Evolutionary conservation across 2,888 invertebrate genomes (phyloP).

Genomic region (Cartodere bifasciata): DNA sequence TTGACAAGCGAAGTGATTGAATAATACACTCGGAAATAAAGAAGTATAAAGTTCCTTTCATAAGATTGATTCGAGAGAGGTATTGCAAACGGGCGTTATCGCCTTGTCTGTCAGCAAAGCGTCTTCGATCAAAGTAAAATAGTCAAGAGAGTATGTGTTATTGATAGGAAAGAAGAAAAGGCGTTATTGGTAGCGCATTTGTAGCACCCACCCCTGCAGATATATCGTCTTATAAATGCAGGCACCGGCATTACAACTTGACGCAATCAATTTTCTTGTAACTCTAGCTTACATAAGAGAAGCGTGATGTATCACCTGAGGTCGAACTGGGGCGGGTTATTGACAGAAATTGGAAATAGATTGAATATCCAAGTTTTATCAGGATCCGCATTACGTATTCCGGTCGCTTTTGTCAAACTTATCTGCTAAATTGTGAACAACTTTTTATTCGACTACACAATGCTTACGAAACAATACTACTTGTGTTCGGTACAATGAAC

Average conservation of each 20-base stretch:
- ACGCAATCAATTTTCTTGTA: conserved; percentile 30
- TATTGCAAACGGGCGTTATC: too few relatives aligned
- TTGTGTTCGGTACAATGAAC: too few relatives aligned
- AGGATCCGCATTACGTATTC: conserved; percentile 27
- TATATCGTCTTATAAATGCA: conserved; percentile 22
- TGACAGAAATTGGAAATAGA: conserved; percentile 35
- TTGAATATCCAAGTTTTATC: conserved; percentile 33
- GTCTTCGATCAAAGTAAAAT: too few relatives aligned
- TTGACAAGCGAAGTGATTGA: too few relatives aligned
- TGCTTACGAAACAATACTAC: too few relatives aligned
- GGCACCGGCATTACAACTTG: conserved; percentile 26
- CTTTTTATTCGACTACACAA: too few relatives aligned
- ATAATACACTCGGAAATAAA: too few relatives aligned
- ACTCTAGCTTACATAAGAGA: conserved; percentile 28
- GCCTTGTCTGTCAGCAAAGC: too few relatives aligned
- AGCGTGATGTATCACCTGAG: conserved; percentile 31
- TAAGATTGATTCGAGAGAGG: too few relatives aligned
- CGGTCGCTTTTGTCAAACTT: conserved; percentile 24
- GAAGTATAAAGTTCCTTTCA: too few relatives aligned
- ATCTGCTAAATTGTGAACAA: conserved; percentile 23
- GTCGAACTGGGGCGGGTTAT: conserved; percentile 25
- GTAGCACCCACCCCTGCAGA: conserved; percentile 6
- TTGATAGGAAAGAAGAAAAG: too few relatives aligned
- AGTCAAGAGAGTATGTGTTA: too few relatives aligned
- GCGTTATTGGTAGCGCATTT: conserved; percentile 9